phyloP scores from a whole-genome alignment of 2,888 invertebrate genomes.

The Monopis laevigella region DNA sequence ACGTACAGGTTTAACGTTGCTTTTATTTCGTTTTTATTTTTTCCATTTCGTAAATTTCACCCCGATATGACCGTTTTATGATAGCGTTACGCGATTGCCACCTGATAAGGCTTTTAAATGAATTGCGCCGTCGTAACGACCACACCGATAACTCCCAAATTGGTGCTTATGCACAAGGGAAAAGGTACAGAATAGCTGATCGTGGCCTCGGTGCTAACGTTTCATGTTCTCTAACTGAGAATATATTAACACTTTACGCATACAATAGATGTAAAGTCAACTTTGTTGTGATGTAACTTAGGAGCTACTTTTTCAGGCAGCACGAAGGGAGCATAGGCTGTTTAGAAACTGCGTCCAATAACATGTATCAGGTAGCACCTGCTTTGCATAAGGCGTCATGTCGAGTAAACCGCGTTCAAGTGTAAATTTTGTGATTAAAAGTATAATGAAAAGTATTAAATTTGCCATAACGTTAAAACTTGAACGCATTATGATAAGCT shows the following conservation, averaged over 20 bases:
- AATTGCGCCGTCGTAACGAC: constrained; percentile 3
- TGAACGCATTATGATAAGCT: constrained; percentile 42
- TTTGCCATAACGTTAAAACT: constrained; percentile 40
- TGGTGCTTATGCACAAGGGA: background rate
- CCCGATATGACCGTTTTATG: constrained; percentile 53
- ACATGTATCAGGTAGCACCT: constrained; percentile 63
- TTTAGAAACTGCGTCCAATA: background rate
- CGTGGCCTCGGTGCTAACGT: background rate
- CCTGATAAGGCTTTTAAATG: constrained; percentile 30
- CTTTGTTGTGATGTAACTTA: background rate
- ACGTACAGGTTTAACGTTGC: constrained; percentile 38
- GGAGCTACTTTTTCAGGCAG: background rate
- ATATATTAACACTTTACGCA: constrained; percentile 1
- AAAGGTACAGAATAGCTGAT: constrained; percentile 6
- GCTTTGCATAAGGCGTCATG: constrained; percentile 66
- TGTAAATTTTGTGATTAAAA: constrained; percentile 62
- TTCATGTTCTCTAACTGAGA: constrained; percentile 2
- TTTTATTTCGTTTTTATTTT: constrained; percentile 46
- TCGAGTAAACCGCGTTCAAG: constrained; percentile 52
- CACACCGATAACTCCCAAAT: background rate
- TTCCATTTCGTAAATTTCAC: constrained; percentile 36
- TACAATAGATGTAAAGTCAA: constrained; percentile 4
- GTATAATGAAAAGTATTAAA: constrained; percentile 51
- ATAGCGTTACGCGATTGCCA: constrained; percentile 45
- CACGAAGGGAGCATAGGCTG: background rate